These are phyloP conservation scores for Notarius lentiginosus DNA, from an alignment of 2,113 vertebrate genomes.

Conservation along the genomic window DNA sequence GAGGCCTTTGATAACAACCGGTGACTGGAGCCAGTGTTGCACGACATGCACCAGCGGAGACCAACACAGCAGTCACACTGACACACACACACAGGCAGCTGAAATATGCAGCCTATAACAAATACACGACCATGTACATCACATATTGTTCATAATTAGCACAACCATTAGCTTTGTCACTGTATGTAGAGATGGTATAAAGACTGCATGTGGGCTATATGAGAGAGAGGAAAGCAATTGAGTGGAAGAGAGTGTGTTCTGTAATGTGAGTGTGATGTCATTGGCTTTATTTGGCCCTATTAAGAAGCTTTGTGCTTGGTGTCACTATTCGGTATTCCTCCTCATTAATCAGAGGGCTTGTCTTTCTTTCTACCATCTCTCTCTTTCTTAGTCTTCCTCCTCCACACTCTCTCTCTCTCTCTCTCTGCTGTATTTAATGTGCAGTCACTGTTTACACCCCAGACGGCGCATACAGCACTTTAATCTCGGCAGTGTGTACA, in stretches of 20 bases:
- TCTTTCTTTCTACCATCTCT: slow-evolving; percentile 27
- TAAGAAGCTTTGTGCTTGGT: slow-evolving; percentile 41
- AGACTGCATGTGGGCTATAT: neutral
- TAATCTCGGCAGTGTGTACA: slow-evolving; percentile 56
- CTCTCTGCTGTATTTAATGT: slow-evolving; percentile 50
- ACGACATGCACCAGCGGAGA: slow-evolving; percentile 46
- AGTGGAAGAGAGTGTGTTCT: slow-evolving; percentile 15
- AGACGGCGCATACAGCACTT: slow-evolving; percentile 52
- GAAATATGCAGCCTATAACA: slow-evolving; percentile 20
- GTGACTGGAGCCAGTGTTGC: slow-evolving; percentile 48
- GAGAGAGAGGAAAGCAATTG: neutral
- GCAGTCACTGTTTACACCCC: slow-evolving; percentile 56
- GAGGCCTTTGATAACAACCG: slow-evolving; percentile 53
- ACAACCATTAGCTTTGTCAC: slow-evolving; percentile 34
- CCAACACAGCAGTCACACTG: slow-evolving; percentile 24
- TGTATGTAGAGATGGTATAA: slow-evolving; percentile 25
- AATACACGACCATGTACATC: slow-evolving; percentile 28
- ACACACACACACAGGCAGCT: slow-evolving; percentile 14
- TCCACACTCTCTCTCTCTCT: slow-evolving; percentile 13
- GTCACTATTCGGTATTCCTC: slow-evolving; percentile 47
- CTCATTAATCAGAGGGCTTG: slow-evolving; percentile 50
- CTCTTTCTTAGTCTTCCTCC: slow-evolving; percentile 12
- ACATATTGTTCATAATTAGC: slow-evolving; percentile 19
- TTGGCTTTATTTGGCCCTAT: slow-evolving; percentile 48
- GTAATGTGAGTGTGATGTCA: slow-evolving; percentile 51